Conservation (phyloP, 1,140 invertebrate species). For the Lethrus apterus region DNA sequence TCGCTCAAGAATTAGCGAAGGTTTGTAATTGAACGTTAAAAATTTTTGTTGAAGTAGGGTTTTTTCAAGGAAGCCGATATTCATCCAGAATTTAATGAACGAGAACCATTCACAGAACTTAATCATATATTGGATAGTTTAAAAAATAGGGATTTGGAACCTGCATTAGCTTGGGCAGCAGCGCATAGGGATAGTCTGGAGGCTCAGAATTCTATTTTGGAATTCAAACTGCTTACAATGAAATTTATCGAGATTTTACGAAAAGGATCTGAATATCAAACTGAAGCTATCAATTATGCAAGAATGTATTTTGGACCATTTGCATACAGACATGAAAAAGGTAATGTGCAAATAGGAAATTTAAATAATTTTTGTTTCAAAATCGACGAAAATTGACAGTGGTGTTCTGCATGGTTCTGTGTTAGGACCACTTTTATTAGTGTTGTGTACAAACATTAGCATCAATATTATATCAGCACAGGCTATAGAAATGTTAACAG, state of each 20-base stretch:
- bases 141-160: constrained; percentile 67
- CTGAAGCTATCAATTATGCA: constrained; percentile 80
- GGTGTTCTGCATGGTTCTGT: not conserved
- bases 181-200: constrained; percentile 55
- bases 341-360: constrained; percentile 39
- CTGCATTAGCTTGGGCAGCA: constrained; percentile 73
- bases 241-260: constrained; percentile 50
- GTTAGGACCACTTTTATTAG: not conserved
- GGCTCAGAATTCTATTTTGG: constrained; percentile 65
- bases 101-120: constrained; percentile 78
- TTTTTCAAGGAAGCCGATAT: constrained; percentile 58
- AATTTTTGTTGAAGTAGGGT: not conserved
- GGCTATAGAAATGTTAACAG: not conserved
- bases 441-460: not conserved
- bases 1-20: constrained; percentile 72
- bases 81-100: constrained; percentile 58
- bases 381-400: not conserved
- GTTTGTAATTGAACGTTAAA: constrained; percentile 34
- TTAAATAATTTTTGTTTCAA: not conserved
- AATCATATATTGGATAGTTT: constrained; percentile 78
- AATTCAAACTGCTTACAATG: constrained; percentile 76
- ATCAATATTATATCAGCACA: not conserved
- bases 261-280: constrained; percentile 58
- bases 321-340: constrained; percentile 73
- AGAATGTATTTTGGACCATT: constrained; percentile 77